These are phyloP conservation scores for Scaptomyza hsui DNA, from an alignment of 1,140 invertebrate genomes.

Conservation along the genomic window DNA sequence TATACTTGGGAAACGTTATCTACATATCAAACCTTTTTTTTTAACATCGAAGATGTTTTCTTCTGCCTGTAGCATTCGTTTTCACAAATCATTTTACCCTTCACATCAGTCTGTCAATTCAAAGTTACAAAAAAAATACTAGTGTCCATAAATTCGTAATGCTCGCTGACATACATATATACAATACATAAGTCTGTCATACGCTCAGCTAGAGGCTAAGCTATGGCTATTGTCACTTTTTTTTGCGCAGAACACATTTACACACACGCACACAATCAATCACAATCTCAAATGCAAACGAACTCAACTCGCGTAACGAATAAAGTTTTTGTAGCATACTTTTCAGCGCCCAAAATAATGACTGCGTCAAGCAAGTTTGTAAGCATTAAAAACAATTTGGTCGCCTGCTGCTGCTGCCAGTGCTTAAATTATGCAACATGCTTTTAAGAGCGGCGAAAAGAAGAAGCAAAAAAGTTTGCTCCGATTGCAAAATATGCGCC, in stretches of 20 bases:
- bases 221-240: conserved; percentile 1
- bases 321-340: conserved; percentile 46
- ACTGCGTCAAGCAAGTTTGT: conserved; percentile 19
- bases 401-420: conserved; percentile 8
- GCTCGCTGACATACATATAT: conserved; percentile 35
- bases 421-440: conserved; percentile 78
- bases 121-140: not conserved
- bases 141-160: conserved; percentile 51
- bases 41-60: too few species aligned
- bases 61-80: too few species aligned
- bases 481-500: conserved; percentile 44
- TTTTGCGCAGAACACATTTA: conserved; percentile 11
- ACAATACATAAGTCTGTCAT: conserved; percentile 43
- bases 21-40: too few species aligned
- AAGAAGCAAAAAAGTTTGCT: conserved; percentile 27
- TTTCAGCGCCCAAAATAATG: conserved; percentile 27
- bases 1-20: too few species aligned
- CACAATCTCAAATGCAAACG: conserved; percentile 44
- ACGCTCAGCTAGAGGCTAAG: conserved; percentile 44
- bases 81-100: too few species aligned
- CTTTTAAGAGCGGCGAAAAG: conserved; percentile 61
- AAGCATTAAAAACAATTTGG: conserved; percentile 60
- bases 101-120: conserved; percentile 17
- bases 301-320: conserved; percentile 41
- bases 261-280: conserved; percentile 21